phyloP scores from a whole-genome alignment of 2,797 vertebrate genomes.

The Aeoliscus strigatus region DNA sequence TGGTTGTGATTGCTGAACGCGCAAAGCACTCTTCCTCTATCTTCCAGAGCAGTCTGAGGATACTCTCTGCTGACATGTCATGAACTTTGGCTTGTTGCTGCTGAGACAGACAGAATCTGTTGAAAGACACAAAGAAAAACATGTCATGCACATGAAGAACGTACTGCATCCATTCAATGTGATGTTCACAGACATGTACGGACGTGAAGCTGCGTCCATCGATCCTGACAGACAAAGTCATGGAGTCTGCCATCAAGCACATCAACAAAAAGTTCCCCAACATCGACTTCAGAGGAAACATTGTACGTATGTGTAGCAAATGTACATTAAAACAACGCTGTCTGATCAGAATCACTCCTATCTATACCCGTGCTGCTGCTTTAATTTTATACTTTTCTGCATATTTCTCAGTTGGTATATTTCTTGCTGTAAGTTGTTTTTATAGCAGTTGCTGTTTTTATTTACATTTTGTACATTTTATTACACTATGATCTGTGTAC shows the following conservation, averaged over 20 bases:
- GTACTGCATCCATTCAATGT: background rate
- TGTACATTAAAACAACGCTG: too few relatives aligned
- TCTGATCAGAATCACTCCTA: too few relatives aligned
- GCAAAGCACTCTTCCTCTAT: background rate
- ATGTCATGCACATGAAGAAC: background rate
- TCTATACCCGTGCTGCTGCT: too few relatives aligned
- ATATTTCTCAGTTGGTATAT: too few relatives aligned
- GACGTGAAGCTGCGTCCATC: constrained; percentile 78
- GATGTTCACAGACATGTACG: constrained; percentile 56
- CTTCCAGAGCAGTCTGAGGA: background rate
- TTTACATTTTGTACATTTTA: too few relatives aligned
- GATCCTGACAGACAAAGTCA: constrained; percentile 79
- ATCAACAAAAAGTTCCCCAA: constrained; percentile 93
- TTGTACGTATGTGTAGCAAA: constrained; percentile 49
- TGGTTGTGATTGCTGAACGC: constrained; percentile 8
- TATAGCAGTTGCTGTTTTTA: too few relatives aligned
- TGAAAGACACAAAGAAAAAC: background rate
- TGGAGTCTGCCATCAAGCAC: constrained; percentile 87
- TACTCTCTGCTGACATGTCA: constrained; percentile 6
- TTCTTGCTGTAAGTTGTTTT: too few relatives aligned
- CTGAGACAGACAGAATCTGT: background rate
- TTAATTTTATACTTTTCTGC: too few relatives aligned
- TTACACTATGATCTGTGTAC: too few relatives aligned
- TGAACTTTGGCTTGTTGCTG: background rate
- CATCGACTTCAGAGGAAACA: constrained; percentile 81